phyloP scores from a whole-genome alignment of 2,888 invertebrate genomes.

The Dryococelus australis region DNA sequence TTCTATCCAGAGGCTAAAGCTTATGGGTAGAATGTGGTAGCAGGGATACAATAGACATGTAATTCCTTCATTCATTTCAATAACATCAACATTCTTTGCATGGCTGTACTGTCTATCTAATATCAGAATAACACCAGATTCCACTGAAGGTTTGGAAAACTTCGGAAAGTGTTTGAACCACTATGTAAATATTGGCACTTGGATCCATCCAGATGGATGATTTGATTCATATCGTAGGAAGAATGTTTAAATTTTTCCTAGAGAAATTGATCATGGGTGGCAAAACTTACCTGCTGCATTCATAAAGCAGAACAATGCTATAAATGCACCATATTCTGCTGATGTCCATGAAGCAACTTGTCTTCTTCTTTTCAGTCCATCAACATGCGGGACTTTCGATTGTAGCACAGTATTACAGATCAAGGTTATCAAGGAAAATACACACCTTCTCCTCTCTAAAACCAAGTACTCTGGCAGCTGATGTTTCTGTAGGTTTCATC shows the following conservation, averaged over 20 bases:
- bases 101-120: conserved; percentile 34
- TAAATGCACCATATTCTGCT: conserved; percentile 28
- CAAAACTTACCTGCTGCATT: conserved; percentile 33
- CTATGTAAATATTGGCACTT: conserved; percentile 20
- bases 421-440: conserved; percentile 30
- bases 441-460: conserved; percentile 34
- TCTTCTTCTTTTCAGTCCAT: conserved; percentile 31
- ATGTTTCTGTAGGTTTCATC: background rate
- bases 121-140: conserved; percentile 26
- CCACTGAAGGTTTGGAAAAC: conserved; percentile 13
- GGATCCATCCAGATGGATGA: conserved; percentile 32
- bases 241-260: conserved; percentile 25
- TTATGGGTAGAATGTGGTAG: conserved; percentile 30
- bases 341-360: conserved; percentile 30
- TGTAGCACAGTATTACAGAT: conserved; percentile 28
- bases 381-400: conserved; percentile 33
- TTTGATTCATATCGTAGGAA: conserved; percentile 24
- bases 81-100: conserved; percentile 26
- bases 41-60: conserved; percentile 30
- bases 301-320: conserved; percentile 32
- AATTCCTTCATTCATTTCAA: conserved; percentile 33
- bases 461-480: conserved; percentile 30
- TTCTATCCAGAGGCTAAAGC: conserved; percentile 31
- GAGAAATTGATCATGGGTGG: conserved; percentile 31
- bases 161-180: conserved; percentile 28